Percentiles rank a stretch among this genome's conserved stretches.
These are phyloP conservation scores for Zygogramma bicolorata DNA, from an alignment of 2,888 invertebrate genomes.

Conservation along the genomic window DNA sequence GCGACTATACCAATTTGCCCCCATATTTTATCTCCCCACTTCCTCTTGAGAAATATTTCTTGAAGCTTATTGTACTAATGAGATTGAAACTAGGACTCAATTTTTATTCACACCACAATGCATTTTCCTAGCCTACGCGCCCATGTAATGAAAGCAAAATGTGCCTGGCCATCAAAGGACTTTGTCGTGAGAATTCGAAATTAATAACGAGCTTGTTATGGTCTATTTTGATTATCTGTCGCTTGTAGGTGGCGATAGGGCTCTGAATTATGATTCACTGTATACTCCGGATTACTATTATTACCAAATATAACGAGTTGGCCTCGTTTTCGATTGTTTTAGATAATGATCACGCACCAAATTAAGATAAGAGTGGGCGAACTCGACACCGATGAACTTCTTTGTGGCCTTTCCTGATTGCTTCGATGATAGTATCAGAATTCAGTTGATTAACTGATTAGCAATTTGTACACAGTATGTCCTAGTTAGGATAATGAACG, in stretches of 20 bases:
- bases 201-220: not conserved
- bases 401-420: not conserved
- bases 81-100: too few relatives aligned
- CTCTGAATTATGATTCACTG: not conserved
- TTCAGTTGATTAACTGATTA: not conserved
- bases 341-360: not conserved
- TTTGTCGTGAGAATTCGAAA: not conserved
- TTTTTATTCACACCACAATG: too few relatives aligned
- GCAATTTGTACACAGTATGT: not conserved
- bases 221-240: not conserved
- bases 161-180: too few relatives aligned
- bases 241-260: not conserved
- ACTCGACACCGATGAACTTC: not conserved
- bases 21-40: too few relatives aligned
- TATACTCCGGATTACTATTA: not conserved
- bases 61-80: too few relatives aligned
- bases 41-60: too few relatives aligned
- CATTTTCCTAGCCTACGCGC: not conserved
- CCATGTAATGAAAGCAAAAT: not conserved
- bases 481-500: too few relatives aligned
- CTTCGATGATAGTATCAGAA: not conserved
- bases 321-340: slow-evolving; percentile 7
- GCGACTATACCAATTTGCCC: too few relatives aligned
- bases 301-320: not conserved
- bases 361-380: not conserved